Evolutionary conservation across 2,888 invertebrate species (phyloP).

Genomic region (Melitaea athalia): DNA sequence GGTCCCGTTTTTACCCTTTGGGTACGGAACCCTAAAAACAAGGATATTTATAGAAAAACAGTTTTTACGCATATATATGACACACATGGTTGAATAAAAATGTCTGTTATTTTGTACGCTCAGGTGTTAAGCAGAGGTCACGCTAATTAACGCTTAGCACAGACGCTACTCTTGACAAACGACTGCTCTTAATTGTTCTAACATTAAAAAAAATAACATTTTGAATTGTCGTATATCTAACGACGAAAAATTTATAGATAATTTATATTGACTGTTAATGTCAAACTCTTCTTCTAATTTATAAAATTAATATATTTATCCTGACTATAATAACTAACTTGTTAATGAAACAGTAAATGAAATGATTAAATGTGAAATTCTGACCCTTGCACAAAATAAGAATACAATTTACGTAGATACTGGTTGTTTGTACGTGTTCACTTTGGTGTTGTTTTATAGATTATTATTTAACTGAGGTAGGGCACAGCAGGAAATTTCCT

Average conservation of each 20-base stretch:
- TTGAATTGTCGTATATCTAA: not conserved
- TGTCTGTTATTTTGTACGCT: not conserved
- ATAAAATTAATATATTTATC: not conserved
- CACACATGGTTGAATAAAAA: not conserved
- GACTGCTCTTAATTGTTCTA: constrained; percentile 15
- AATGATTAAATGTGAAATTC: too few relatives aligned
- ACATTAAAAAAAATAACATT: not conserved
- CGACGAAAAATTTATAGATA: not conserved
- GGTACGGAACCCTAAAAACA: too few relatives aligned
- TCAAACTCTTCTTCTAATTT: not conserved
- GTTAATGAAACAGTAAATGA: too few relatives aligned
- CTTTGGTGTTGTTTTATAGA: too few relatives aligned
- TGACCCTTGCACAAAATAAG: too few relatives aligned
- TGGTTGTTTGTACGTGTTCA: too few relatives aligned
- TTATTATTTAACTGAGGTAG: too few relatives aligned
- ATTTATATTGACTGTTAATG: not conserved
- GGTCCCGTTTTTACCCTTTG: too few relatives aligned
- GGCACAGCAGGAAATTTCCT: too few relatives aligned
- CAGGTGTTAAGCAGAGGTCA: constrained; percentile 21
- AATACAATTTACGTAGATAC: too few relatives aligned
- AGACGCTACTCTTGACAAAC: constrained; percentile 7
- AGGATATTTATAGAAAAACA: not conserved
- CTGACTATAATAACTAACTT: not conserved
- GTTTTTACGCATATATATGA: not conserved
- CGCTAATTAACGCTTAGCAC: constrained; percentile 17